A percentile compares a stretch with the other conserved stretches of the same genome.
phyloP scores from a whole-genome alignment of 2,888 invertebrate genomes.

The Tillus elongatus region DNA sequence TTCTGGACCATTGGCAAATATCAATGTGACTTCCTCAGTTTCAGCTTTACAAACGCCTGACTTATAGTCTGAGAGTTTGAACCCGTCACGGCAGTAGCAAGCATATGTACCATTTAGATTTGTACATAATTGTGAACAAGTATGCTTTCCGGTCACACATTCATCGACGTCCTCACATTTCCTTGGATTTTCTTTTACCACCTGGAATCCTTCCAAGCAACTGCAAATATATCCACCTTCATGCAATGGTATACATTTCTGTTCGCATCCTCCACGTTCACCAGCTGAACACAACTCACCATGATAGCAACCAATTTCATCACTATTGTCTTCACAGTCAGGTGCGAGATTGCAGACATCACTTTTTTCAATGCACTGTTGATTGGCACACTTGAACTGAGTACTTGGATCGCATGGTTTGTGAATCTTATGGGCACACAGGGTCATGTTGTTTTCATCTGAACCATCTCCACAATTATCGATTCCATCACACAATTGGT shows the following conservation, averaged over 20 bases:
- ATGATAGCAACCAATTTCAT: conserved; percentile 82
- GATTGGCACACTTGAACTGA: conserved; percentile 84
- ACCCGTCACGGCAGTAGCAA: conserved; percentile 80
- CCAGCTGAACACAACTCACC: conserved; percentile 50
- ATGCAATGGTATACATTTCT: conserved; percentile 79
- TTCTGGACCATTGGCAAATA: conserved; percentile 79
- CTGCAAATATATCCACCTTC: conserved; percentile 82
- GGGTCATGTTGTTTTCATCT: conserved; percentile 90
- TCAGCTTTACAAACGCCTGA: conserved; percentile 76
- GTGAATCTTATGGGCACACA: conserved; percentile 62
- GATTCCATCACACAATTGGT: conserved; percentile 82
- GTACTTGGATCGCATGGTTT: conserved; percentile 66
- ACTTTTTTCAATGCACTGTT: conserved; percentile 67
- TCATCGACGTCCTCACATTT: conserved; percentile 85
- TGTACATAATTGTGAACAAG: conserved; percentile 87
- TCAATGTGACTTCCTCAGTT: conserved; percentile 55
- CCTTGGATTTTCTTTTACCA: conserved; percentile 69
- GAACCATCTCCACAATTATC: conserved; percentile 93
- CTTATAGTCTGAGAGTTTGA: conserved; percentile 61
- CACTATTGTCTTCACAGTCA: conserved; percentile 85
- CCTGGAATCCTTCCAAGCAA: conserved; percentile 80
- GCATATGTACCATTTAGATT: conserved; percentile 86
- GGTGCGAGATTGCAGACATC: conserved; percentile 83
- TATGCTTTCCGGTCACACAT: conserved; percentile 70
- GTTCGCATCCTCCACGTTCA: conserved; percentile 77